Conservation (phyloP, 1,140 invertebrate genomes). For the Ceratina australensis region DNA sequence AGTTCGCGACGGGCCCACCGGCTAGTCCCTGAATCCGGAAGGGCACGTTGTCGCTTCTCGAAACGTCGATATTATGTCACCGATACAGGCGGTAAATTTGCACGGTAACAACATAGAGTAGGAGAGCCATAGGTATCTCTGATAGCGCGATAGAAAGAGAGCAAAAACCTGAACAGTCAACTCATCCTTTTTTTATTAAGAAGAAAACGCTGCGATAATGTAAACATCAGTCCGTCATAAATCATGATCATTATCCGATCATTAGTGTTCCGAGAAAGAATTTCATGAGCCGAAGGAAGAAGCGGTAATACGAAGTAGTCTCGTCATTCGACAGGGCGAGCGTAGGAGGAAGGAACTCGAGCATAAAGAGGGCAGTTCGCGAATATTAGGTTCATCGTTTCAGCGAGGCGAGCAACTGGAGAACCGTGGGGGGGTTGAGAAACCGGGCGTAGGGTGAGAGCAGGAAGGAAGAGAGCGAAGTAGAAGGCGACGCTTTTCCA, state of each 20-base stretch:
- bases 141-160: no score
- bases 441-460: not conserved
- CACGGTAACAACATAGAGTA: no score
- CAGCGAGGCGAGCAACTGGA: constrained; percentile 22
- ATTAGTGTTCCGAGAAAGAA: not conserved
- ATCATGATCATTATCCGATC: not conserved
- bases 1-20: no score
- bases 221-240: not conserved
- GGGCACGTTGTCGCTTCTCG: no score
- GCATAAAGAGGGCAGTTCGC: constrained; percentile 29
- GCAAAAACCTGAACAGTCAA: no score
- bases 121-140: no score
- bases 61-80: no score
- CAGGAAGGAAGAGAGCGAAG: constrained; percentile 36
- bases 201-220: not conserved
- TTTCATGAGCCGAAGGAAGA: not conserved
- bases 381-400: constrained; percentile 64
- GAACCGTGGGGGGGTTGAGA: not conserved
- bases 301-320: constrained; percentile 20
- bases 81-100: no score
- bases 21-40: no score
- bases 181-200: no score
- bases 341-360: constrained; percentile 16
- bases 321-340: not conserved
- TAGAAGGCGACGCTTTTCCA: constrained; percentile 60